Conservation (phyloP, 2,797 vertebrate species). For the Melopsittacus undulatus region DNA sequence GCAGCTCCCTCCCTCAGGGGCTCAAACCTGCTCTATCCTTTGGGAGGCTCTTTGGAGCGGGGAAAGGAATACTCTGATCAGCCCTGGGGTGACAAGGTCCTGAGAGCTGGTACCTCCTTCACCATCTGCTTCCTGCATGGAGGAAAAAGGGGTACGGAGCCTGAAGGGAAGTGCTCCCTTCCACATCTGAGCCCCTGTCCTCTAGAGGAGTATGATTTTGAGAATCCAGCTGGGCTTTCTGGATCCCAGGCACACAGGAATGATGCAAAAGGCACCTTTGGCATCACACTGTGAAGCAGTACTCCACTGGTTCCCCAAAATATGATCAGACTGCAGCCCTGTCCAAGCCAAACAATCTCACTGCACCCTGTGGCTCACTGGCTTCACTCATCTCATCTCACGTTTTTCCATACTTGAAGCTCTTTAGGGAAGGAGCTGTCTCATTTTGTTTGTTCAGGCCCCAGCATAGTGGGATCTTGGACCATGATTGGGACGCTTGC, state of each 20-base stretch:
- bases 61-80: neutral
- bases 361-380: neutral
- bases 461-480: neutral
- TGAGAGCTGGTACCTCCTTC: neutral
- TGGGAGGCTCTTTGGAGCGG: rapidly evolving
- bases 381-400: neutral
- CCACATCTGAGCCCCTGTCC: neutral
- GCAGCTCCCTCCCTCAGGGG: neutral
- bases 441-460: neutral
- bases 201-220: neutral
- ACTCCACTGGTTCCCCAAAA: neutral
- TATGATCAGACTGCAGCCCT: rapidly evolving
- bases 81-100: neutral
- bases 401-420: neutral
- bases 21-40: neutral
- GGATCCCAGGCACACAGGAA: neutral
- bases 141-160: neutral
- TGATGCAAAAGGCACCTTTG: neutral
- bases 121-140: neutral
- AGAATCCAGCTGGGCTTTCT: neutral
- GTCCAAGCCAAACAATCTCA: neutral
- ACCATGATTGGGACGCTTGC: neutral
- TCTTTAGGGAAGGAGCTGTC: neutral
- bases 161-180: neutral
- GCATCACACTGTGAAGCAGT: neutral